Conservation (phyloP, 2,888 invertebrate species). For the Tanypteryx hageni region DNA sequence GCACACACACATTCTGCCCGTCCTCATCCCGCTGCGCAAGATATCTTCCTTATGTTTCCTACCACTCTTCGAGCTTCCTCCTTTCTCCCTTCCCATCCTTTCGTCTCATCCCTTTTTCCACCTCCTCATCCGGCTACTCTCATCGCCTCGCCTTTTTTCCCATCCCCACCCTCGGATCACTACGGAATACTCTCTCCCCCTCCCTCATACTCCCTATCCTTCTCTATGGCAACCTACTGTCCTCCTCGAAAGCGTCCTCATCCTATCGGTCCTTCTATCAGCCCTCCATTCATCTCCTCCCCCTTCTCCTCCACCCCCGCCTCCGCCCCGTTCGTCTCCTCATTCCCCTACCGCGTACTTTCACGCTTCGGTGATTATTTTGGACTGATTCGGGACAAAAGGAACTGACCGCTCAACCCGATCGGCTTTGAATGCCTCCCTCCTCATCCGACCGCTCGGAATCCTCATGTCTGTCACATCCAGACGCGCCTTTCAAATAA, state of each 20-base stretch:
- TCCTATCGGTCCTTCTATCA: too few species aligned
- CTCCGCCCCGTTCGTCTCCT: background rate
- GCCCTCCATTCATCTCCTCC: too few species aligned
- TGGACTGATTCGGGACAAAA: background rate
- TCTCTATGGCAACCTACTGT: too few species aligned
- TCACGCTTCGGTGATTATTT: background rate
- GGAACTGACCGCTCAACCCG: background rate
- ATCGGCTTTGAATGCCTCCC: background rate
- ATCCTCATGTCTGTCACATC: background rate
- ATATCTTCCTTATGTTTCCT: background rate
- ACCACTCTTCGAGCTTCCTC: background rate
- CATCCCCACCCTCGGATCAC: too few species aligned
- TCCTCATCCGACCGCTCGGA: background rate
- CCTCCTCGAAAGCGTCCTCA: too few species aligned
- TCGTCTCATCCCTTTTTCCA: background rate
- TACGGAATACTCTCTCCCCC: background rate
- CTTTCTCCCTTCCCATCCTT: background rate
- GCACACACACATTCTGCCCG: background rate
- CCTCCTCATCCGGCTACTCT: background rate
- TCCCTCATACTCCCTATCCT: background rate
- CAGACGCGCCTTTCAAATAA: background rate
- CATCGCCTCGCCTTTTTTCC: background rate
- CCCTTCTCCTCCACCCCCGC: background rate
- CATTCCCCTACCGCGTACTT: background rate
- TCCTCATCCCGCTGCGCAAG: background rate